Conservation (phyloP, 37 sponge, comb jelly and placozoan species). For the Theonella swinhoei region DNA sequence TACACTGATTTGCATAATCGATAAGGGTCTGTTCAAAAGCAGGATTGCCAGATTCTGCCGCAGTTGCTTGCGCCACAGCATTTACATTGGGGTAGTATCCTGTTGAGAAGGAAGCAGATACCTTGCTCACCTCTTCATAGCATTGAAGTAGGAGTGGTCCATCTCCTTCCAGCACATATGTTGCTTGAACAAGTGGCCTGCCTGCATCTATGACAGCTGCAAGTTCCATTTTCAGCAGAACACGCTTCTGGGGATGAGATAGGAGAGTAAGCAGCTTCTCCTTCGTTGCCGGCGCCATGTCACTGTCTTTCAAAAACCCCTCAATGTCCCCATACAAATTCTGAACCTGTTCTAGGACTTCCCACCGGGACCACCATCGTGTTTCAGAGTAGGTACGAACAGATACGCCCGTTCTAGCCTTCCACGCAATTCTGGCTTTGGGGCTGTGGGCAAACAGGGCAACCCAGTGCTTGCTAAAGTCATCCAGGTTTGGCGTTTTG, state of each 20-base stretch:
- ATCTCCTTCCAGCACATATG: constrained; percentile 7
- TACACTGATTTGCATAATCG: neutral
- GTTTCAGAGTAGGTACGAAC: constrained; percentile 1
- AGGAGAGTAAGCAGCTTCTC: neutral
- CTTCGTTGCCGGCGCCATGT: neutral
- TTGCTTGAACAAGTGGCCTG: neutral
- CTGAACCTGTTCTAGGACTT: constrained; percentile 6
- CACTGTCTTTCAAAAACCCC: constrained; percentile 5
- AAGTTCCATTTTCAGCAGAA: neutral
- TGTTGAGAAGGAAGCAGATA: constrained; percentile 18
- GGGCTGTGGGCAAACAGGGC: neutral
- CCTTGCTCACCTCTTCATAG: constrained; percentile 5
- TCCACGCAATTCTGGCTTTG: constrained; percentile 4
- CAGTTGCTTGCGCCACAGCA: constrained; percentile 7
- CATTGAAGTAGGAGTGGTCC: constrained; percentile 10
- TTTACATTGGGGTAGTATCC: constrained; percentile 15
- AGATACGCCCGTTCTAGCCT: neutral
- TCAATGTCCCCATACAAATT: constrained; percentile 5
- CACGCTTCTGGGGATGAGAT: constrained; percentile 15
- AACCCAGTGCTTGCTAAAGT: neutral
- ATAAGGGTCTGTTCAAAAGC: neutral
- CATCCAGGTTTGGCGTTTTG: neutral
- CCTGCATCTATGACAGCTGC: neutral
- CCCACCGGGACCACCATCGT: constrained; percentile 25
- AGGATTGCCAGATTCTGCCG: neutral